Percentiles rank a stretch among this genome's conserved stretches.
phyloP scores from a whole-genome alignment of 1,140 invertebrate species.

The Panagrolaimus sp. region DNA sequence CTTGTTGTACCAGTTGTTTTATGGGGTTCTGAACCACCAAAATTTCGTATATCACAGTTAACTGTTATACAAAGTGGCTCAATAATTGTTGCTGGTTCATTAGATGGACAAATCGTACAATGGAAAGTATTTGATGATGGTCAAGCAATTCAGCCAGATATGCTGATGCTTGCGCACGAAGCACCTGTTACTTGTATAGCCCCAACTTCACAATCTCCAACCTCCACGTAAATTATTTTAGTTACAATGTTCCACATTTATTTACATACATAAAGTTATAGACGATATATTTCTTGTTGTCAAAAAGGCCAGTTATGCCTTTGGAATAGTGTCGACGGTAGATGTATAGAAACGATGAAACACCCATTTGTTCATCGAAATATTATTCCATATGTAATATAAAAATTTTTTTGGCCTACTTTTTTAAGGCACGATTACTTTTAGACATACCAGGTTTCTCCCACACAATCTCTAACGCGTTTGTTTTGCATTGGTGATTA shows the following conservation, averaged over 20 bases:
- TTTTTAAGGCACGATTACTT: conserved; percentile 1
- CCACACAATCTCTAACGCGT: conserved; percentile 61
- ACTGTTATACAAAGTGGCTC: conserved; percentile 82
- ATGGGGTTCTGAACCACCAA: conserved; percentile 89
- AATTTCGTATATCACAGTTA: conserved; percentile 89
- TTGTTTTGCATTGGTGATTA: conserved; percentile 94
- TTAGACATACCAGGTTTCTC: conserved; percentile 13
- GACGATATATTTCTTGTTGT: conserved; percentile 45
- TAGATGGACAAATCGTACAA: conserved; percentile 93
- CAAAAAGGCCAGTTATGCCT: conserved; percentile 77
- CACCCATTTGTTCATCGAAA: conserved; percentile 82
- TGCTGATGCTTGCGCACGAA: conserved; percentile 87
- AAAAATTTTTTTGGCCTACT: neutral
- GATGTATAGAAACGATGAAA: conserved; percentile 84
- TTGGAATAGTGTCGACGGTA: conserved; percentile 92
- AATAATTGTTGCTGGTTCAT: conserved; percentile 88
- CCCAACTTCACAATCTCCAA: conserved; percentile 66
- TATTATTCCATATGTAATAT: conserved; percentile 69
- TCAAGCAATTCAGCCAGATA: conserved; percentile 83
- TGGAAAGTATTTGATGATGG: conserved; percentile 72
- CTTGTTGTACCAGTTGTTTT: conserved; percentile 91
- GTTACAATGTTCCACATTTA: conserved; percentile 60
- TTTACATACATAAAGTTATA: conserved; percentile 37
- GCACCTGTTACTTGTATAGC: conserved; percentile 85
- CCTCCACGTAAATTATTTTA: conserved; percentile 77